Conservation (phyloP, 2,888 invertebrate genomes). For the Atethmia centrago region DNA sequence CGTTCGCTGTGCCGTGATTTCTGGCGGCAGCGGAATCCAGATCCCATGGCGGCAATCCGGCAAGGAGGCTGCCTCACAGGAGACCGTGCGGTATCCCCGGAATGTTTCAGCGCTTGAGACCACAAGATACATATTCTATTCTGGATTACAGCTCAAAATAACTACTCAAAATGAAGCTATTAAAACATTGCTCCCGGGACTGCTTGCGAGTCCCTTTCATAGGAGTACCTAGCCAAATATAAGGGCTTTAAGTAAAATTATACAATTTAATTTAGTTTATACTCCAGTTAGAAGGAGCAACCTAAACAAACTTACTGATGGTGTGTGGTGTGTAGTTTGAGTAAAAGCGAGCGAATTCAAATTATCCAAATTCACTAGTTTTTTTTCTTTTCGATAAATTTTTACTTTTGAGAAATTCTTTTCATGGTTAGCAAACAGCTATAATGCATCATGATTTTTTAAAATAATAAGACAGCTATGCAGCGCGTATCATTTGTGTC, state of each 20-base stretch:
- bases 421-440: neutral
- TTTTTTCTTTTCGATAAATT: neutral
- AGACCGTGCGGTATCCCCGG: too few relatives aligned
- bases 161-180: slow-evolving; percentile 47
- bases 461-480: neutral
- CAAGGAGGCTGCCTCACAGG: too few relatives aligned
- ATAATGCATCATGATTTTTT: too few relatives aligned
- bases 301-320: slow-evolving; percentile 80
- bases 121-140: neutral
- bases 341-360: slow-evolving; percentile 16
- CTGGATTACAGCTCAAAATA: neutral
- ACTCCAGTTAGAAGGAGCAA: slow-evolving; percentile 69
- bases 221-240: slow-evolving; percentile 64
- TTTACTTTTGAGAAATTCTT: neutral
- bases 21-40: too few relatives aligned
- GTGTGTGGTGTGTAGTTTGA: slow-evolving; percentile 55
- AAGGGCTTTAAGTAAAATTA: slow-evolving; percentile 74
- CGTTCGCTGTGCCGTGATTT: too few relatives aligned
- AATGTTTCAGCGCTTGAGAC: neutral
- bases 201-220: slow-evolving; percentile 33
- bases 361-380: neutral
- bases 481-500: too few relatives aligned
- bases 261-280: slow-evolving; percentile 80
- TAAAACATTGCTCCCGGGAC: slow-evolving; percentile 36
- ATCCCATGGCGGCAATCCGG: too few relatives aligned